These are phyloP conservation scores for Caerostris darwini DNA, from an alignment of 1,140 invertebrate genomes.

Conservation along the genomic window DNA sequence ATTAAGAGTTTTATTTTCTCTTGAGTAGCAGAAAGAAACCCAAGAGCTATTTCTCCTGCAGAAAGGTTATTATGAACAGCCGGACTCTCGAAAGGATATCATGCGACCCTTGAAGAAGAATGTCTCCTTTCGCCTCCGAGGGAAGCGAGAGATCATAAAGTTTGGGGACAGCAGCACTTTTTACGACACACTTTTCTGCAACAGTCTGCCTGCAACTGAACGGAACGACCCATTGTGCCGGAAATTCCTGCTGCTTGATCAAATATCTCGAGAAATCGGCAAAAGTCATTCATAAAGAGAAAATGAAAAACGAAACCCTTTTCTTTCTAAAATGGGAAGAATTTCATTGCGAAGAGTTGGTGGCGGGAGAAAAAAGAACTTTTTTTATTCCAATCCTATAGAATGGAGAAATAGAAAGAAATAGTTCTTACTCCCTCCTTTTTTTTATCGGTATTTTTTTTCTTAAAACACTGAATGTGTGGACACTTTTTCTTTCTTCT, in stretches of 20 bases:
- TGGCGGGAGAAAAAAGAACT: background rate
- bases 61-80: too few species aligned
- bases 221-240: conserved; percentile 39
- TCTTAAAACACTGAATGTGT: background rate
- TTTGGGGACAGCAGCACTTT: conserved; percentile 33
- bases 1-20: too few species aligned
- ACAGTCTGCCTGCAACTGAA: too few species aligned
- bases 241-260: background rate
- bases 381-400: background rate
- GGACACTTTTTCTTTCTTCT: background rate
- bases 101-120: too few species aligned
- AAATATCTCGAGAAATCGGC: conserved; percentile 22
- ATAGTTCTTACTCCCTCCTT: background rate
- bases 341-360: background rate
- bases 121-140: too few species aligned
- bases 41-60: too few species aligned
- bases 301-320: conserved; percentile 12
- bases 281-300: background rate
- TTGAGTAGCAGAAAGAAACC: too few species aligned
- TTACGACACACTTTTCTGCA: conserved; percentile 18
- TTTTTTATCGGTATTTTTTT: background rate
- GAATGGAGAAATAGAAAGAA: background rate
- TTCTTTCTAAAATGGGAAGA: background rate
- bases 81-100: too few species aligned
- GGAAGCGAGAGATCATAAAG: conserved; percentile 12